These are phyloP conservation scores for Selenia dentaria DNA, from an alignment of 2,888 invertebrate species.

Conservation along the genomic window DNA sequence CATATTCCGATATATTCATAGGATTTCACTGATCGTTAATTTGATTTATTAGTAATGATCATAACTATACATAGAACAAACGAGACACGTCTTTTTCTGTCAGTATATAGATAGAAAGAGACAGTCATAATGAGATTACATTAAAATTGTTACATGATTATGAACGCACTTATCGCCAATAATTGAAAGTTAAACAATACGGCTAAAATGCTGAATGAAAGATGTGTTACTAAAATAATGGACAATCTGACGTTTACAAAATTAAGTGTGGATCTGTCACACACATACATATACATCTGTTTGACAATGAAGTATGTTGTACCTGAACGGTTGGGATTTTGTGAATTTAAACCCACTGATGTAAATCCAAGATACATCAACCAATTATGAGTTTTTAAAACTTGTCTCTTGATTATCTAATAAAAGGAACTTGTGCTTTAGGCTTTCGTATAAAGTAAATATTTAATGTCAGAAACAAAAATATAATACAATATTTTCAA, in stretches of 20 bases:
- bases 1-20: constrained; percentile 5
- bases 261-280: neutral
- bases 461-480: constrained; percentile 6
- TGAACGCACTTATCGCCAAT: constrained; percentile 4
- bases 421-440: constrained; percentile 17
- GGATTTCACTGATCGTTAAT: constrained; percentile 8
- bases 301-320: too few species aligned
- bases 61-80: neutral
- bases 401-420: neutral
- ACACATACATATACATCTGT: neutral
- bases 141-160: neutral
- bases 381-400: neutral
- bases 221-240: neutral
- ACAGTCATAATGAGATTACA: neutral
- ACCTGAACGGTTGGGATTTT: too few species aligned
- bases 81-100: constrained; percentile 10
- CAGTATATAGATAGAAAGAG: constrained; percentile 16
- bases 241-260: neutral
- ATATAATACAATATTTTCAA: constrained; percentile 22
- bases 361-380: neutral
- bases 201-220: neutral
- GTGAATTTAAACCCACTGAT: too few species aligned
- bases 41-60: neutral
- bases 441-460: neutral
- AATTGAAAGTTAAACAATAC: neutral